Base-by-base conservation (phyloP, 2,113 vertebrate species). In the Atractosteus spatula region DNA sequence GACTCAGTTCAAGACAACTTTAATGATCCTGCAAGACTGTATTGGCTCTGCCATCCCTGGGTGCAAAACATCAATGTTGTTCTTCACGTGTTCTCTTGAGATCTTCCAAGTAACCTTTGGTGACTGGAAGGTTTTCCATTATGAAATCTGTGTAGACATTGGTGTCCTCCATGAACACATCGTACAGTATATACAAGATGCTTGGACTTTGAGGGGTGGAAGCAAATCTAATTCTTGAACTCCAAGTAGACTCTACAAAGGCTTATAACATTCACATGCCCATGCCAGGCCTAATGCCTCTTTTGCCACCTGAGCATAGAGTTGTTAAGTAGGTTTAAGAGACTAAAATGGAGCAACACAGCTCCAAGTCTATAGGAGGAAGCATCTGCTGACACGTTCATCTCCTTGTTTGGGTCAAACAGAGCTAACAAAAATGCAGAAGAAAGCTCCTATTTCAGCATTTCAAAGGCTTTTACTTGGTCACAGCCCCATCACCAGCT, bases 201-300 rank as follows among this genome's bases (percentile, higher is more conserved):
- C 11, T 29, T 78, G 76, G n/a, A 76, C 69, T 45, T 68, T 73
- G 3, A 29, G 29, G 29, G 71, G 64, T 44, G 68, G 72, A 12
- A 80, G 65, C 3, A 41, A 51, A 12, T 64, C 45, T 7, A 76
- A 68, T 7, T 55, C 71, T 63, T 73, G 71, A 42, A 4, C n/a
- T 3, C 66, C 73, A 51, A 76, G 55, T 14, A 76, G 59, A 44
- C 59, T 71, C 41, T 68, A 8, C 6, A 77, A 65, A 2, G 64
- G 70, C 51, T 73, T 78, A 44, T 73, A 68, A 54, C 78, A 41
- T 62, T 77, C 72, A 72, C 75, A 80, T 43, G 41, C 41, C 68
- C 74, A 71, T 3, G 70, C 72, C 41, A 76, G 13, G 10, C 56
- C 69, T 12, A 77, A 29, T 0, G 68, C 67, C 55, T 55, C n/a